Percentiles rank a stretch among this genome's conserved stretches.
phyloP scores from a whole-genome alignment of 2,113 vertebrate species.

The Zosterops borbonicus region DNA sequence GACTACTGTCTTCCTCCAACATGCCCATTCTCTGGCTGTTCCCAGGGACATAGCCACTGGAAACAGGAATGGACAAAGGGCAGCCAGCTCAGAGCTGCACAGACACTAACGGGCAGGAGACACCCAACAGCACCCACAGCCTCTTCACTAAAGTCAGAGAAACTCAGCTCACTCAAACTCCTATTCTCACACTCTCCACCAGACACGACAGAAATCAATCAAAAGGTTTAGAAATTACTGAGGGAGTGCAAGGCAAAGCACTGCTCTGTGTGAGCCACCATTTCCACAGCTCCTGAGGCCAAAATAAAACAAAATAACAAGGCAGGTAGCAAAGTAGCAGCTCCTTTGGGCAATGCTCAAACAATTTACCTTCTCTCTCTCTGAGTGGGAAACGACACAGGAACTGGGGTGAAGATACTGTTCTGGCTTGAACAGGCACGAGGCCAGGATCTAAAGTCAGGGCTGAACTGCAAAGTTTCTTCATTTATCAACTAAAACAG shows the following conservation, averaged over 20 bases:
- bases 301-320: not conserved
- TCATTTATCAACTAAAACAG: conserved; percentile 54
- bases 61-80: fast-evolving
- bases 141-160: not conserved
- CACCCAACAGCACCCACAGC: not conserved
- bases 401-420: not conserved
- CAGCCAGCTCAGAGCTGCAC: not conserved
- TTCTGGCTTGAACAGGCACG: not conserved
- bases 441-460: not conserved
- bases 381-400: not conserved
- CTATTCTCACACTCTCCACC: not conserved
- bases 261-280: not conserved
- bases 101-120: fast-evolving
- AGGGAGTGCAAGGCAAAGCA: not conserved
- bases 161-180: not conserved
- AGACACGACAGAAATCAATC: fast-evolving
- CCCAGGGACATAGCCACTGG: fast-evolving
- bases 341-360: not conserved
- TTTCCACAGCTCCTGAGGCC: not conserved
- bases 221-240: not conserved
- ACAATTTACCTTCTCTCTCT: not conserved
- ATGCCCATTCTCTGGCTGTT: not conserved
- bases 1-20: not conserved
- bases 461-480: not conserved
- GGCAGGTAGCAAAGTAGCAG: not conserved